Evolutionary conservation across 37 sponge, comb jelly and placozoan species (phyloP), one percentile per base, ranked within the genome.

Genomic region (Cladorhizidae sp.): DNA sequence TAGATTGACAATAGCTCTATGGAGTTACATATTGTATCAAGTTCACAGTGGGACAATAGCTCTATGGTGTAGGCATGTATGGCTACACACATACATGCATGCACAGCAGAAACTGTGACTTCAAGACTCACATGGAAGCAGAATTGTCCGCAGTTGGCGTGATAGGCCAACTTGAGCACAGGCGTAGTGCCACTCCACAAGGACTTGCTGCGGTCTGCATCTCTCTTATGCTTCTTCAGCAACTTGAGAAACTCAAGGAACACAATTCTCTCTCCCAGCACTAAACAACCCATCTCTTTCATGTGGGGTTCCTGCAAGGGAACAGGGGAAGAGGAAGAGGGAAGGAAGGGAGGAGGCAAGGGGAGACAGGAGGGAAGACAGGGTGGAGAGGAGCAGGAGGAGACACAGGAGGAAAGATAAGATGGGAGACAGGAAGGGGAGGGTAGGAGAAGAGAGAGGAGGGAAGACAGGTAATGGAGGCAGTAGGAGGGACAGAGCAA

Each of bases 191-290:
- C 88, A 36, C 35, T 90, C 95, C 95, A 94, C 64, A 94, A 85
- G 26, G 91, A 64, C 29, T 76, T 70, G 74, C 88, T 84, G 26
- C 95, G 72, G 49, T 94, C 95, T 6, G 82, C 80, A 58, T 94
- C 91, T 76, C 84, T 57, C 83, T 94, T 94, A 75, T 94, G 91
- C 68, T 90, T 90, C 88, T 94, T 94, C 45, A 94, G 86, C 25
- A 94, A 70, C 42, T 80, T 69, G 2, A 94, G 91, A 79, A 85
- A 90, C 57, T 90, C 88, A 85, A 90, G 37, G 57, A 94, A 84
- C 35, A 85, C 15, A 51, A 94, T 80, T 42, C 95, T 59, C 49
- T 94, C 95, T 8, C 95, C 95, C 14, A 94, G 42, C n/a, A 85
- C 63, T 25, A 49, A 32, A n/a, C 68, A 58, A 2, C 88, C 87